Evolutionary conservation across 2,888 invertebrate species (phyloP).

Genomic region (Epinotia ramella): DNA sequence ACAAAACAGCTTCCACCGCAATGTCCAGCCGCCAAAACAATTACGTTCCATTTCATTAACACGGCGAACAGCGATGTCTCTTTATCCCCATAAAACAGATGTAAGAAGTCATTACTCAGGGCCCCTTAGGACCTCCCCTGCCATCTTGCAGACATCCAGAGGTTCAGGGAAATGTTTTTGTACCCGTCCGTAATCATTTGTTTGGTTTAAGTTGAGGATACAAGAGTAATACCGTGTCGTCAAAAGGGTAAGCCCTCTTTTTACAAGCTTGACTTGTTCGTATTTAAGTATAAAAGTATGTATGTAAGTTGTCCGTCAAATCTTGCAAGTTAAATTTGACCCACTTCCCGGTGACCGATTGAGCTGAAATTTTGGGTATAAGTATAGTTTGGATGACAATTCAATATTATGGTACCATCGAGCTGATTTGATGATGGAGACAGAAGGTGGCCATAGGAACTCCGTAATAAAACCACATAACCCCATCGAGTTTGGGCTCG

Average conservation of each 20-base stretch:
- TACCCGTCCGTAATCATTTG: slow-evolving; percentile 13
- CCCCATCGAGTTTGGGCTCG: no score
- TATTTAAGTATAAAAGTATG: no score
- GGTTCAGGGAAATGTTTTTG: slow-evolving; percentile 32
- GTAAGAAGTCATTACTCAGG: slow-evolving; percentile 34
- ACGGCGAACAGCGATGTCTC: slow-evolving; percentile 15
- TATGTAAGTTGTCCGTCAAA: no score
- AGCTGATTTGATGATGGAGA: no score
- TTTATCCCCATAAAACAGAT: slow-evolving; percentile 33
- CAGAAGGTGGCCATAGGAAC: no score
- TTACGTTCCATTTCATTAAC: slow-evolving; percentile 28
- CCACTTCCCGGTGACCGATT: no score
- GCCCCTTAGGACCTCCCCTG: slow-evolving; percentile 5
- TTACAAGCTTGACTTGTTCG: no score
- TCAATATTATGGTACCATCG: no score
- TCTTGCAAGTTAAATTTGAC: no score
- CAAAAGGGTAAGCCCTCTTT: neutral
- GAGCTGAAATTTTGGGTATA: no score
- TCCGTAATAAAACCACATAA: no score
- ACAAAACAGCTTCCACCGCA: slow-evolving; percentile 12
- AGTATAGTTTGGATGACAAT: no score
- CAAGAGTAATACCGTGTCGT: neutral
- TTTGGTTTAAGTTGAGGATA: slow-evolving; percentile 17
- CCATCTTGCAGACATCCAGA: slow-evolving; percentile 24
- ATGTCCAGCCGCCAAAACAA: slow-evolving; percentile 10